phyloP scores from a whole-genome alignment of 2,113 vertebrate genomes.

The Fregetta grallaria region DNA sequence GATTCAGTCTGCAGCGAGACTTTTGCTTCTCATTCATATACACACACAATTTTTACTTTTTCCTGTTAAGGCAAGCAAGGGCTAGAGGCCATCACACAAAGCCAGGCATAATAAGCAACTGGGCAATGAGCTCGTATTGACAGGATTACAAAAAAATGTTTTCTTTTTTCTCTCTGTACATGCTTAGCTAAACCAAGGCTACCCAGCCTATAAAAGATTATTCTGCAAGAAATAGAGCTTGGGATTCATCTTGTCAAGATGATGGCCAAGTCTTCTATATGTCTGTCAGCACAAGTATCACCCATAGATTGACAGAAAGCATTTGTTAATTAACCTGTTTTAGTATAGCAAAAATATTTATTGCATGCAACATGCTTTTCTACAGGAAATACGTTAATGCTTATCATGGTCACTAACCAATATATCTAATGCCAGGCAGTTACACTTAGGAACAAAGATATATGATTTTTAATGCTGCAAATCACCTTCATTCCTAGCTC shows the following conservation, averaged over 20 bases:
- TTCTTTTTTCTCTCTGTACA: background rate
- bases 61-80: background rate
- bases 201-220: background rate
- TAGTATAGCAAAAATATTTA: background rate
- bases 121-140: background rate
- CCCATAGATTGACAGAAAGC: background rate
- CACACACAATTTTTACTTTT: background rate
- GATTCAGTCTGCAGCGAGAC: background rate
- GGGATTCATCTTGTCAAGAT: background rate
- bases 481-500: background rate
- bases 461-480: background rate
- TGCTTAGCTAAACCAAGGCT: conserved; percentile 8
- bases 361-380: background rate
- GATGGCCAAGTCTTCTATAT: background rate
- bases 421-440: background rate
- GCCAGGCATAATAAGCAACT: background rate
- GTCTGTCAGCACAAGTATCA: background rate
- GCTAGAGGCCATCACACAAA: background rate
- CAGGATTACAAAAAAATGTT: background rate
- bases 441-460: background rate
- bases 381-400: background rate
- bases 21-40: background rate
- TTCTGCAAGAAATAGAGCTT: conserved; percentile 2
- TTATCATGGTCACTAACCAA: background rate
- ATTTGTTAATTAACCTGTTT: background rate